These are phyloP conservation scores for Rallus crepitans DNA, from an alignment of 2,797 vertebrate species.

Conservation along the genomic window DNA sequence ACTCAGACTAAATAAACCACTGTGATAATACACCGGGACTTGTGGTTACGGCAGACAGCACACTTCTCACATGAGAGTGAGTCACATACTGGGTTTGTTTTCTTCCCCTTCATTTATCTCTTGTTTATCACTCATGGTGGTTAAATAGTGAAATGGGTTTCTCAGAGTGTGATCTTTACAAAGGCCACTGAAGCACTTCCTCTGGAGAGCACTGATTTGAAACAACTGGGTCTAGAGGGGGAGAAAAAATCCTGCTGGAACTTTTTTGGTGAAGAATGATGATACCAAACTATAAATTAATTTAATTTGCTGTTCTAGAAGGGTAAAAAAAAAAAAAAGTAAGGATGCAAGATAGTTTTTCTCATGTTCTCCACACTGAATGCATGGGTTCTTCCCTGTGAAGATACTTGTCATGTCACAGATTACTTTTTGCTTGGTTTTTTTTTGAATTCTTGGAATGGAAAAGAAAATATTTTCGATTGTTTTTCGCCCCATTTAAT, in stretches of 20 bases:
- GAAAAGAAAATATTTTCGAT: conserved; percentile 3
- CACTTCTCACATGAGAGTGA: conserved; percentile 37
- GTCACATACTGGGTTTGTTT: neutral
- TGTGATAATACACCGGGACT: neutral
- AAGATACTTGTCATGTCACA: neutral
- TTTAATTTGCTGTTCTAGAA: neutral
- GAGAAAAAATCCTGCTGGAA: neutral
- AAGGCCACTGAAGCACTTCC: conserved; percentile 7
- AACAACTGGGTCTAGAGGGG: neutral
- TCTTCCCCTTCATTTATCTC: neutral
- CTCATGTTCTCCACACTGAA: neutral
- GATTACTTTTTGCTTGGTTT: neutral
- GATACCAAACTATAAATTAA: neutral
- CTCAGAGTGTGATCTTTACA: conserved; percentile 21
- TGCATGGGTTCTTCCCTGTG: neutral
- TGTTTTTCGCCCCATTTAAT: neutral
- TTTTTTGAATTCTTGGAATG: neutral
- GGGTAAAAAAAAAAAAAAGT: neutral
- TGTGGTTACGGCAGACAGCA: conserved; percentile 15
- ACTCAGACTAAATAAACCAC: conserved; percentile 49
- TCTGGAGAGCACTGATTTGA: neutral
- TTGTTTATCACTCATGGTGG: neutral
- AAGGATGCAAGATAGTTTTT: neutral
- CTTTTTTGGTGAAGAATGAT: neutral
- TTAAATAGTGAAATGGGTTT: conserved; percentile 30